These are phyloP conservation scores for Notocelia uddmanniana DNA, from an alignment of 2,888 invertebrate genomes.

Conservation along the genomic window DNA sequence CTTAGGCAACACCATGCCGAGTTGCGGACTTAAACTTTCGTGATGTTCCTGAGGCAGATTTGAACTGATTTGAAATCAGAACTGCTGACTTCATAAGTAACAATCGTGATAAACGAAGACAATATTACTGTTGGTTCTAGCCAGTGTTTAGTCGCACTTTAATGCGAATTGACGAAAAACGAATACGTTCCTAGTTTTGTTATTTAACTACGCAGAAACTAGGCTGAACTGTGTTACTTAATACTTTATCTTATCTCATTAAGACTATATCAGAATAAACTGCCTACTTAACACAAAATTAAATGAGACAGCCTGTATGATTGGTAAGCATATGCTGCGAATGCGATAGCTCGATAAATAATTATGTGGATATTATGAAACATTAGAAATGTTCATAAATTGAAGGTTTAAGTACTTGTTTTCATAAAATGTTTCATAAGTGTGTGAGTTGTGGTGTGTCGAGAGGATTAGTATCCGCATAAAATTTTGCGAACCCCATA, in stretches of 20 bases:
- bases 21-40: no score
- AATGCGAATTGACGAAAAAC: not conserved
- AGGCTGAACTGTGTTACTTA: not conserved
- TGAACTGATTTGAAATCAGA: no score
- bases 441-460: no score
- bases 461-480: not conserved
- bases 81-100: no score
- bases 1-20: no score
- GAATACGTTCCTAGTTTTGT: not conserved
- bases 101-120: no score
- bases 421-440: no score
- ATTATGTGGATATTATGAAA: constrained; percentile 9
- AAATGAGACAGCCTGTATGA: constrained; percentile 19
- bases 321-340: constrained; percentile 20
- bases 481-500: not conserved
- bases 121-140: no score
- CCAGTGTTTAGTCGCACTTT: no score
- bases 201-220: not conserved
- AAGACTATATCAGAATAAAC: constrained; percentile 11
- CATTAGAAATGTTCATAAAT: constrained; percentile 7
- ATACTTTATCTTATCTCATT: constrained; percentile 3
- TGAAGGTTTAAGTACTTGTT: not conserved
- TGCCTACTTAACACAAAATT: constrained; percentile 19
- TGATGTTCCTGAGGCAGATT: no score
- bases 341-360: constrained; percentile 20